These are phyloP conservation scores for Cephus pulcher DNA, from an alignment of 2,888 invertebrate genomes.

Conservation along the genomic window DNA sequence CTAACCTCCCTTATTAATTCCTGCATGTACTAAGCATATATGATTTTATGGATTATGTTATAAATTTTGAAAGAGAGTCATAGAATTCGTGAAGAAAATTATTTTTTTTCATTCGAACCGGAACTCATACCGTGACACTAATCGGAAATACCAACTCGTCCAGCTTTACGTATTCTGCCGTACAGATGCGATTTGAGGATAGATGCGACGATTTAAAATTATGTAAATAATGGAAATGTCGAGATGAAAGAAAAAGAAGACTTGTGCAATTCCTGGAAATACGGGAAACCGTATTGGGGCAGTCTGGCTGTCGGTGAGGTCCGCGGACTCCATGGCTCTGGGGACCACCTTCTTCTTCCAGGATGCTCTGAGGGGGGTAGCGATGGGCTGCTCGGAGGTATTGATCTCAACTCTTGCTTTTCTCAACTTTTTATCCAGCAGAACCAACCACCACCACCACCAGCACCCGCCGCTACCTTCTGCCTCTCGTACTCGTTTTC, in stretches of 20 bases:
- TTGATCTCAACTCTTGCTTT: slow-evolving; percentile 67
- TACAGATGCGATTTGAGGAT: not conserved
- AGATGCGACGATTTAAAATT: not conserved
- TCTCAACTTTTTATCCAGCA: slow-evolving; percentile 65
- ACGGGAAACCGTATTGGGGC: not conserved
- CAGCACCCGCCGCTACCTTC: slow-evolving; percentile 31
- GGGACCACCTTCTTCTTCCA: slow-evolving; percentile 45
- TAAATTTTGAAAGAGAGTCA: slow-evolving; percentile 16
- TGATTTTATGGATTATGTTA: slow-evolving; percentile 16
- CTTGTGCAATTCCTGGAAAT: not conserved
- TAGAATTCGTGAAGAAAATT: slow-evolving; percentile 3
- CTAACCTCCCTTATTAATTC: not conserved
- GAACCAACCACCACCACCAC: slow-evolving; percentile 53
- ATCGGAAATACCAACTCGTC: not conserved
- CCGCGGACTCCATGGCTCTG: slow-evolving; percentile 26
- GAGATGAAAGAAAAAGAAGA: not conserved
- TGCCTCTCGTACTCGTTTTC: not conserved
- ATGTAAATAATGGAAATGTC: not conserved
- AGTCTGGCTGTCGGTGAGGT: slow-evolving; percentile 2
- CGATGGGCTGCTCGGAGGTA: slow-evolving; percentile 57
- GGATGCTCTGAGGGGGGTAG: slow-evolving; percentile 40
- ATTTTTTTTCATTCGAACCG: not conserved
- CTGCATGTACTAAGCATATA: not conserved
- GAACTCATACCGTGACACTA: not conserved
- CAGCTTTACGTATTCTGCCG: not conserved